Evolutionary conservation across 2,113 vertebrate species (phyloP).

Genomic region (Saguinus midas): DNA sequence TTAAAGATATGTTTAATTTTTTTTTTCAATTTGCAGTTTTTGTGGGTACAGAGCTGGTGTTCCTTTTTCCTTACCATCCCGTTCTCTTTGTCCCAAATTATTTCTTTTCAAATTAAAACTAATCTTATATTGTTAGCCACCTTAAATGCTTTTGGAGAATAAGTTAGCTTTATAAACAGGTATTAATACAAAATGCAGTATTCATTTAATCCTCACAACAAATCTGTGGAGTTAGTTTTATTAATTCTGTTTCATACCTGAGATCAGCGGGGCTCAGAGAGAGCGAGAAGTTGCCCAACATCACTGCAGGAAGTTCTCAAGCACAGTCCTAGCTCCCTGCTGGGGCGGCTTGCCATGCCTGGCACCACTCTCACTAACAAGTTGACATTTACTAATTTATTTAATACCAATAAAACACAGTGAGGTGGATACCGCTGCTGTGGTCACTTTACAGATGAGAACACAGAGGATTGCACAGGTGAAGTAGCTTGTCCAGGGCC

Average conservation of each 20-base stretch:
- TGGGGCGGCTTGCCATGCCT: neutral
- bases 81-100: neutral
- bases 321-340: neutral
- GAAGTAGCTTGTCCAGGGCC: neutral
- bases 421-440: neutral
- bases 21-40: no score
- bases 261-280: neutral
- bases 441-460: neutral
- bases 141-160: conserved; percentile 28
- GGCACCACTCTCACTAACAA: neutral
- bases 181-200: neutral
- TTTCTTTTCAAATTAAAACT: conserved; percentile 50
- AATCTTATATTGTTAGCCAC: neutral
- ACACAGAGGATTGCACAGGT: neutral
- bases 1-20: no score
- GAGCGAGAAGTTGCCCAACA: conserved; percentile 22
- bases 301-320: neutral
- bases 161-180: conserved; percentile 45
- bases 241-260: conserved; percentile 28
- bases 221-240: conserved; percentile 48
- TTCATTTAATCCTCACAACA: conserved; percentile 11
- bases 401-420: neutral
- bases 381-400: neutral
- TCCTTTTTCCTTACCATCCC: neutral
- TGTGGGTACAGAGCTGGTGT: no score